Conservation (phyloP, 2,797 vertebrate species). For the Chanos chanos region DNA sequence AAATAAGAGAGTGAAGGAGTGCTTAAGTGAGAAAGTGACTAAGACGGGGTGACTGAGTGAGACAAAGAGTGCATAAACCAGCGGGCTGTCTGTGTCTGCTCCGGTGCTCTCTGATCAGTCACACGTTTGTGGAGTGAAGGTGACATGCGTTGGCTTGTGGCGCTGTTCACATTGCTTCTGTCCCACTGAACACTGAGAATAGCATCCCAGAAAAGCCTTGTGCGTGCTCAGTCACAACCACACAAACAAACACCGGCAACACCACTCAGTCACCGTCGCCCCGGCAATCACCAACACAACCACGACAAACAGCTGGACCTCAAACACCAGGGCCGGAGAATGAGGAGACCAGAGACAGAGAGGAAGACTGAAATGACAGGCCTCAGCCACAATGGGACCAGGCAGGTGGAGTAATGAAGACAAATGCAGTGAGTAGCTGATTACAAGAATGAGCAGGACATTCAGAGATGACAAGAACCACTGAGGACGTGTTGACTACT, state of each 20-base stretch:
- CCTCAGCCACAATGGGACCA: slow-evolving; percentile 9
- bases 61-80: background rate
- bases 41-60: background rate
- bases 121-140: slow-evolving; percentile 33
- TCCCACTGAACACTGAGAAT: slow-evolving; percentile 35
- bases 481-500: slow-evolving; percentile 26
- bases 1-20: background rate
- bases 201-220: slow-evolving; percentile 19
- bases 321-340: too few species aligned
- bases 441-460: slow-evolving; percentile 22
- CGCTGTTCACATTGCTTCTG: slow-evolving; percentile 40
- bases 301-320: too few species aligned
- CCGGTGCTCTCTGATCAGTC: slow-evolving; percentile 33
- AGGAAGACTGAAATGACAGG: slow-evolving; percentile 27
- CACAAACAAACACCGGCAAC: background rate
- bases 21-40: too few species aligned
- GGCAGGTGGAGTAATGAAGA: slow-evolving; percentile 32
- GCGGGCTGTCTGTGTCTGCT: slow-evolving; percentile 4
- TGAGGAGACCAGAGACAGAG: too few species aligned
- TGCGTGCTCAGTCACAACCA: background rate
- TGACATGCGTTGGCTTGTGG: slow-evolving; percentile 41
- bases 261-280: background rate
- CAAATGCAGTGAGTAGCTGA: slow-evolving; percentile 7
- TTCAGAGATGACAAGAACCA: slow-evolving; percentile 21
- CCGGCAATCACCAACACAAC: too few species aligned